Evolutionary conservation across 2,797 vertebrate species (phyloP), one percentile per base, ranked within the genome.

Genomic region (Lepilemur ruficaudatus): DNA sequence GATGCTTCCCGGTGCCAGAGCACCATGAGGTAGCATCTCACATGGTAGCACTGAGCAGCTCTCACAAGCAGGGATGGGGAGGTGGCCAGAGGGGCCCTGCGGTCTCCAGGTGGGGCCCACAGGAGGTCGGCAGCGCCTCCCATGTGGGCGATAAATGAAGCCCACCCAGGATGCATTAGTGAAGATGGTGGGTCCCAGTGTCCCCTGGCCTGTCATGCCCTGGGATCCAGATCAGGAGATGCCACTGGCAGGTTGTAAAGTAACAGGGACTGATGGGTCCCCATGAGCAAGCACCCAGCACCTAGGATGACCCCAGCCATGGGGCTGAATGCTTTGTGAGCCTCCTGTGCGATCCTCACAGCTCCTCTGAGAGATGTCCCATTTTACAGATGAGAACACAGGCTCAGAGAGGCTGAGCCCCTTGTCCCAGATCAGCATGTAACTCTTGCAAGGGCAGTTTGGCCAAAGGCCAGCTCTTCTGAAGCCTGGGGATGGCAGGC

Each of bases 281-380:
- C 75, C 28, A n/a, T 61, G 25, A 6, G 15, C 23, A 17, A 35
- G 32, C 2, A 4, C 48, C n/a, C 2, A 3, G n/a, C 35, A 9
- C 41, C 18, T 38, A 41, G 72, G 50, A 52, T 4, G 13, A 10
- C 61, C 65, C 10, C 10, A 1, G 32, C 35, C 63, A 32, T 15
- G 41, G 30, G 13, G 8, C 83, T 6, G 32, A 38, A 43, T 1
- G 35, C 22, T 38, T n/a, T 35, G 0, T 0, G 0, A 2, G 6
- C 35, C 46, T 67, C 23, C 5, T 35, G 2, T 13, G 6, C 12
- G 4, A 4, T 11, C 23, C 35, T 81, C 25, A 30, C 3, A 18
- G 35, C 22, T 75, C 50, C 35, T 69, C 38, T 12, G 7, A 90
- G 48, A 82, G 76, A 25, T 10, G 20, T 38, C 22, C 57, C 4